phyloP scores from a whole-genome alignment of 2,888 invertebrate species.

The Ornithoptera priamus region DNA sequence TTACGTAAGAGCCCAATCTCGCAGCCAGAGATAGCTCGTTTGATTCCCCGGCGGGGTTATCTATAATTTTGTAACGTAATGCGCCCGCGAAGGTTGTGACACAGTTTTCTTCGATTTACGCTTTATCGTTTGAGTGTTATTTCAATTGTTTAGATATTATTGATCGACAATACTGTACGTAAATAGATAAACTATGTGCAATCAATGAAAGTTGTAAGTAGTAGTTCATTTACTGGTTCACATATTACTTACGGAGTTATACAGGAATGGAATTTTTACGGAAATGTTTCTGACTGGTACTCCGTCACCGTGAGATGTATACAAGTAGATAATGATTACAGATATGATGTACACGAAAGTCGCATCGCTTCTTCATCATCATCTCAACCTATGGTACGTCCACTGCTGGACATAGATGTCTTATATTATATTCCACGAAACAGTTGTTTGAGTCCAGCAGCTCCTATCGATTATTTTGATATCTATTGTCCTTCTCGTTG shows the following conservation, averaged over 20 bases:
- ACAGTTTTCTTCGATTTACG: slow-evolving; percentile 66
- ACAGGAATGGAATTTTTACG: too few relatives aligned
- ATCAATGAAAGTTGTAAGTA: slow-evolving; percentile 29
- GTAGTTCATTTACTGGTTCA: neutral
- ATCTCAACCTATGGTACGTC: too few relatives aligned
- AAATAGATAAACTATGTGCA: slow-evolving; percentile 19
- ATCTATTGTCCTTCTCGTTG: too few relatives aligned
- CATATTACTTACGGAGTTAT: neutral
- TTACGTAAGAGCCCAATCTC: slow-evolving; percentile 66
- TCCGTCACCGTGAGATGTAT: too few relatives aligned
- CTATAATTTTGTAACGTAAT: slow-evolving; percentile 56
- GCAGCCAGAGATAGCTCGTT: slow-evolving; percentile 54
- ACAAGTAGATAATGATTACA: too few relatives aligned
- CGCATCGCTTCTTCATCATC: too few relatives aligned
- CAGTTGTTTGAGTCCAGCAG: too few relatives aligned
- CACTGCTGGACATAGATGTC: too few relatives aligned
- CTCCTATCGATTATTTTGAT: too few relatives aligned
- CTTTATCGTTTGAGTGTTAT: slow-evolving; percentile 55
- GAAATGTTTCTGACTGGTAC: too few relatives aligned
- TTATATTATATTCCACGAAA: too few relatives aligned
- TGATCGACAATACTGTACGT: slow-evolving; percentile 24
- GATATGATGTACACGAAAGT: too few relatives aligned
- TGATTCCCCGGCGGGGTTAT: slow-evolving; percentile 67
- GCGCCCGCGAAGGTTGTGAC: slow-evolving; percentile 69
- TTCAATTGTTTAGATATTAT: slow-evolving; percentile 38